Percentiles rank a stretch among this genome's conserved stretches.
These are phyloP conservation scores for Limnephilus rhombicus DNA, from an alignment of 2,888 invertebrate species.

Conservation along the genomic window DNA sequence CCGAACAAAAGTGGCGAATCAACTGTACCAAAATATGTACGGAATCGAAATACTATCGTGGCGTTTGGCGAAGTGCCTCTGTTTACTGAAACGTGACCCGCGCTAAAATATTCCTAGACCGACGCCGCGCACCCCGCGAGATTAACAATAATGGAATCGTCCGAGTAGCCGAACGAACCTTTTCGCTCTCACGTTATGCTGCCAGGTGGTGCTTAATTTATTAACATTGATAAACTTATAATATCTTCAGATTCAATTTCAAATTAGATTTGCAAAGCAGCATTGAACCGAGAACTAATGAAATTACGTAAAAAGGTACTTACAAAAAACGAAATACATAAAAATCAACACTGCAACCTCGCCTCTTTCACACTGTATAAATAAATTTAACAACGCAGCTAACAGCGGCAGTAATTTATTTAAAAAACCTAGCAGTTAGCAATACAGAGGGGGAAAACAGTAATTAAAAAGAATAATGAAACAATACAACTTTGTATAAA, in stretches of 20 bases:
- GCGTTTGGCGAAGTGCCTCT: not conserved
- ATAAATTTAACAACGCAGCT: too few species aligned
- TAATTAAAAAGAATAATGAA: too few species aligned
- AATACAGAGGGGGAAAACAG: too few species aligned
- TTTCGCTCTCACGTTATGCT: conserved; percentile 26
- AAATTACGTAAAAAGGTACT: not conserved
- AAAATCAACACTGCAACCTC: too few species aligned
- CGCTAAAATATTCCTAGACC: not conserved
- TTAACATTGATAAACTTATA: not conserved
- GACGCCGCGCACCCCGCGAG: conserved; percentile 28
- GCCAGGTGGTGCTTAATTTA: conserved; percentile 3
- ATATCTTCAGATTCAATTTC: not conserved
- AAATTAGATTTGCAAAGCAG: not conserved
- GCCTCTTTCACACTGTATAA: too few species aligned
- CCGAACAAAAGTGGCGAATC: not conserved
- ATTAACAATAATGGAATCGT: conserved; percentile 2
- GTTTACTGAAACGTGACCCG: not conserved
- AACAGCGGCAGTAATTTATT: too few species aligned
- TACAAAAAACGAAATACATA: too few species aligned
- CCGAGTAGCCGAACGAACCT: conserved; percentile 21
- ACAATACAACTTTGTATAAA: too few species aligned
- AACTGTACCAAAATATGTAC: not conserved
- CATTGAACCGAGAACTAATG: not conserved
- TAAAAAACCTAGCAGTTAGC: too few species aligned
- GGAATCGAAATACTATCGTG: not conserved